Percentiles rank a stretch among this genome's conserved stretches.
Evolutionary conservation across 1,140 invertebrate genomes (phyloP).

Genomic region (Caenorhabditis brenneri): DNA sequence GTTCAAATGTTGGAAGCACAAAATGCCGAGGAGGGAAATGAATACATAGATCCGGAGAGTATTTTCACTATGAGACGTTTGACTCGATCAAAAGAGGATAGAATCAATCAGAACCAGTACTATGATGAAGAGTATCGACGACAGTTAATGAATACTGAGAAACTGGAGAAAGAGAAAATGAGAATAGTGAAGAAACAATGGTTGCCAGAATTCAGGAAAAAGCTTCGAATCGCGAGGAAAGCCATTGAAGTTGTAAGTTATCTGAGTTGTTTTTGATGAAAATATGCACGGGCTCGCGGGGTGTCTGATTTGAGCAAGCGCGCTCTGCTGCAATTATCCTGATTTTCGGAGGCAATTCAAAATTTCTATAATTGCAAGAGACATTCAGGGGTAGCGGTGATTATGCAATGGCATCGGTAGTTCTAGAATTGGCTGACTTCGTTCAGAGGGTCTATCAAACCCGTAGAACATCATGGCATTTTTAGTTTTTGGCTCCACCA

Average conservation of each 20-base stretch:
- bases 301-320: too few relatives aligned
- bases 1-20: background rate
- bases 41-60: background rate
- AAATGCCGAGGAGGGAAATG: background rate
- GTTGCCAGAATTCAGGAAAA: background rate
- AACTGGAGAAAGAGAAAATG: background rate
- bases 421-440: too few relatives aligned
- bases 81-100: background rate
- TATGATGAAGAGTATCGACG: background rate
- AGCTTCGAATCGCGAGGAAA: background rate
- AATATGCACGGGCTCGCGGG: too few relatives aligned
- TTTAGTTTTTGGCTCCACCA: too few relatives aligned
- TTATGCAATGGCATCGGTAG: too few relatives aligned
- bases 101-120: background rate
- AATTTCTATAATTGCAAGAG: too few relatives aligned
- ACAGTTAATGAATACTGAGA: background rate
- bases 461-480: too few relatives aligned
- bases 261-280: too few relatives aligned
- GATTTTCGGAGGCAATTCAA: too few relatives aligned
- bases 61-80: background rate
- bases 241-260: background rate
- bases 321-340: too few relatives aligned
- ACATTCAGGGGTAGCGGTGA: too few relatives aligned
- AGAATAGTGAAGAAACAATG: background rate
- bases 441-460: too few relatives aligned